Evolutionary conservation across 2,113 vertebrate species (phyloP).

Genomic region (Chloropsis hardwickii): DNA sequence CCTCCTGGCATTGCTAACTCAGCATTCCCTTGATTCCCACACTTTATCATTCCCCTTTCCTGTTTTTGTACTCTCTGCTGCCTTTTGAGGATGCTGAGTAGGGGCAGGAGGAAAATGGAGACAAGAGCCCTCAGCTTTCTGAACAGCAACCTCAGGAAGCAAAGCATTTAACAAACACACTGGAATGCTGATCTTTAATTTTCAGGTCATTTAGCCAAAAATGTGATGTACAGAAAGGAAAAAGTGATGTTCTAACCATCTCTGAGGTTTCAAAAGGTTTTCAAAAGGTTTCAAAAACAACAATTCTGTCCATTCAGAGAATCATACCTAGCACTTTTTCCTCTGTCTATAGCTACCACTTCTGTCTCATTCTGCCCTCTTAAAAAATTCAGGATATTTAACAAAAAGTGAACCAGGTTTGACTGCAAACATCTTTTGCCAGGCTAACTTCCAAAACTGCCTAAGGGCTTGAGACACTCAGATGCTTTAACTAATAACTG

Average conservation of each 20-base stretch:
- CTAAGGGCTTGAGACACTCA: background rate
- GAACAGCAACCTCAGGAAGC: background rate
- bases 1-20: background rate
- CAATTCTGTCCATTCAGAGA: background rate
- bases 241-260: background rate
- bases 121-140: background rate
- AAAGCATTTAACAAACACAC: background rate
- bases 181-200: background rate
- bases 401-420: background rate
- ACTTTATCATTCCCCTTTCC: slow-evolving; percentile 25
- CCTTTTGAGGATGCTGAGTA: background rate
- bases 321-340: background rate
- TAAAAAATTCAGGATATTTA: background rate
- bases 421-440: background rate
- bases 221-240: background rate
- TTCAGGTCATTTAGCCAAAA: background rate
- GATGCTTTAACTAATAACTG: background rate
- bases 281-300: background rate
- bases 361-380: background rate
- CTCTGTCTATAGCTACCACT: background rate
- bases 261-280: background rate
- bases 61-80: slow-evolving; percentile 6
- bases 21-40: background rate
- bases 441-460: background rate
- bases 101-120: background rate